Evolutionary conservation across 1,140 invertebrate genomes (phyloP).

Genomic region (Neodiprion lecontei): DNA sequence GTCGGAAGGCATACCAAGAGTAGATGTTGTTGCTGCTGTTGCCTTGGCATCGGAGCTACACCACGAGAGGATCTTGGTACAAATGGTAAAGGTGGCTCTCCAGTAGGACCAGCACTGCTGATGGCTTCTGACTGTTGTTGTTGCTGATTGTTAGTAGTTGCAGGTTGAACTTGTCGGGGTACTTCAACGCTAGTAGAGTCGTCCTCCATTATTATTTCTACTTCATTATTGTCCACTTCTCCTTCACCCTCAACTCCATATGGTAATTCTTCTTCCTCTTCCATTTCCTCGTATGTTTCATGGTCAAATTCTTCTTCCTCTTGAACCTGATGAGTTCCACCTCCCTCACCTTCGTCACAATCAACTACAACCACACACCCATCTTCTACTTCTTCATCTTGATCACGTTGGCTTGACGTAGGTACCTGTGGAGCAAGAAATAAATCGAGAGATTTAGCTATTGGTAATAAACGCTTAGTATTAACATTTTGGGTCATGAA

Average conservation of each 20-base stretch:
- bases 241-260: conserved; percentile 59
- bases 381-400: conserved; percentile 79
- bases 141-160: conserved; percentile 44
- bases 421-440: conserved; percentile 70
- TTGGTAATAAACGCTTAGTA: conserved; percentile 56
- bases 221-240: conserved; percentile 70
- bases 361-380: conserved; percentile 75
- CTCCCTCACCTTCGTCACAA: conserved; percentile 67
- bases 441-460: conserved; percentile 66
- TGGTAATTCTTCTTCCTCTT: conserved; percentile 63
- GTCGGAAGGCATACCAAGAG: conserved; percentile 48
- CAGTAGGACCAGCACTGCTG: conserved; percentile 63
- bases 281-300: conserved; percentile 64
- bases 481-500: conserved; percentile 22
- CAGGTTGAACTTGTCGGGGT: conserved; percentile 60
- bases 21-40: conserved; percentile 57
- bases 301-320: conserved; percentile 66
- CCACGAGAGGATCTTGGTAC: conserved; percentile 53
- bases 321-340: conserved; percentile 62
- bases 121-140: conserved; percentile 64
- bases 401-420: conserved; percentile 81
- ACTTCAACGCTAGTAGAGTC: conserved; percentile 66
- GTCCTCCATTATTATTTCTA: conserved; percentile 68
- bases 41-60: conserved; percentile 53
- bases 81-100: conserved; percentile 60